Conservation (phyloP, 1,140 invertebrate species). For the Gryon sp. region DNA sequence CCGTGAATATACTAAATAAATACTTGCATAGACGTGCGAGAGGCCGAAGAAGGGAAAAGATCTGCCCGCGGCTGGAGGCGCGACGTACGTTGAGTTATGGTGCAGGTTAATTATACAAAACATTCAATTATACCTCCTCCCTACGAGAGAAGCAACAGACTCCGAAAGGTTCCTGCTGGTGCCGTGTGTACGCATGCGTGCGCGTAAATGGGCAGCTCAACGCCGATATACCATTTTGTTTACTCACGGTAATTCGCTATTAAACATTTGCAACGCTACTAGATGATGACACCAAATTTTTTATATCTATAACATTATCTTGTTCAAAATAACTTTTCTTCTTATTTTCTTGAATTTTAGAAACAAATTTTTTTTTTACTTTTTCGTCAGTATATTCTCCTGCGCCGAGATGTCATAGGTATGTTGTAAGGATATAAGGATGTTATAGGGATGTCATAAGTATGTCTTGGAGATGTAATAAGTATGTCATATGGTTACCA, state of each 20-base stretch:
- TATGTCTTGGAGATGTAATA: too few species aligned
- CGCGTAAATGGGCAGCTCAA: slow-evolving; percentile 52
- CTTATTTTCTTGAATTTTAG: too few species aligned
- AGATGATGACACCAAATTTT: slow-evolving; percentile 8
- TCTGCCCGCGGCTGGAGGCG: slow-evolving; percentile 77
- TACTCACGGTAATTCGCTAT: slow-evolving; percentile 5
- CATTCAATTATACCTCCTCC: slow-evolving; percentile 80
- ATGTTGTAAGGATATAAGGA: too few species aligned
- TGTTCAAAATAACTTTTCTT: too few species aligned
- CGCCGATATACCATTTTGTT: slow-evolving; percentile 36
- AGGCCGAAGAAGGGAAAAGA: slow-evolving; percentile 52
- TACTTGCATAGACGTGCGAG: slow-evolving; percentile 61
- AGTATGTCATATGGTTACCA: too few species aligned
- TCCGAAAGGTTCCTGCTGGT: slow-evolving; percentile 28
- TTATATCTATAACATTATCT: slow-evolving; percentile 11
- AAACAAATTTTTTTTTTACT: too few species aligned
- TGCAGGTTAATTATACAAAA: slow-evolving; percentile 81
- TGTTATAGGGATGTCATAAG: too few species aligned
- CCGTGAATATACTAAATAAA: slow-evolving; percentile 72
- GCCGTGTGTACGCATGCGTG: slow-evolving; percentile 25
- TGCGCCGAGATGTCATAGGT: too few species aligned
- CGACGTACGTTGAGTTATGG: slow-evolving; percentile 79
- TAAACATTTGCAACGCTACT: not conserved
- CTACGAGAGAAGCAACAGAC: slow-evolving; percentile 51
- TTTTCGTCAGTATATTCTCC: too few species aligned